Conservation (phyloP, 30 jellyfish, hydroid and myxozoan genomes). For the Pelagia noctiluca region DNA sequence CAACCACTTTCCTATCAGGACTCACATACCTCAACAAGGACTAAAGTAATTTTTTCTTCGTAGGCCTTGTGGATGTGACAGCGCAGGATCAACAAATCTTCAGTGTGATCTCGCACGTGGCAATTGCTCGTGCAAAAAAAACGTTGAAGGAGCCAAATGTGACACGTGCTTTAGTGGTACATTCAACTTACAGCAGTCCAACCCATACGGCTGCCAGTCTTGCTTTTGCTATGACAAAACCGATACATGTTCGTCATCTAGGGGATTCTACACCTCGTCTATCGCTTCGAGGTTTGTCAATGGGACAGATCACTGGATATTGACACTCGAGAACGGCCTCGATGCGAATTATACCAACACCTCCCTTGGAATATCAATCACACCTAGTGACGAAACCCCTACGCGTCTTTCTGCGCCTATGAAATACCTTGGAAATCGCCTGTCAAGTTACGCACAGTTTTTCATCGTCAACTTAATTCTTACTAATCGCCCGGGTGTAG, state of each 20-base stretch:
- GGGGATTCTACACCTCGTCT: constrained; percentile 14
- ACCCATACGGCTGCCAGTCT: constrained; percentile 77
- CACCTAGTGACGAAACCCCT: background rate
- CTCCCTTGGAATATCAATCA: constrained; percentile 25
- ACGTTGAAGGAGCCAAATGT: constrained; percentile 71
- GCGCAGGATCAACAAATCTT: constrained; percentile 64
- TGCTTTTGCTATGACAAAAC: constrained; percentile 87
- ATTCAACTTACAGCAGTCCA: constrained; percentile 35
- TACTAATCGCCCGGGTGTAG: background rate
- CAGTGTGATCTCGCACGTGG: constrained; percentile 80
- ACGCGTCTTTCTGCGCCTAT: constrained; percentile 39
- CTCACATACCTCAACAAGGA: too few species aligned
- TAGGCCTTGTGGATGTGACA: constrained; percentile 84
- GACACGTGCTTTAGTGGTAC: constrained; percentile 50
- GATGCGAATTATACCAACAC: constrained; percentile 37
- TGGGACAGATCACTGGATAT: constrained; percentile 43
- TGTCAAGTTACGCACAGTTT: constrained; percentile 58
- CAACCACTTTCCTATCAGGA: too few species aligned
- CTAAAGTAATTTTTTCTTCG: background rate
- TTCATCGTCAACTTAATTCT: constrained; percentile 15
- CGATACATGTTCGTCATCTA: constrained; percentile 57
- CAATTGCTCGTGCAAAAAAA: constrained; percentile 75
- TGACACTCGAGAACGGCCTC: constrained; percentile 1
- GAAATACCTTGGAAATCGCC: constrained; percentile 63
- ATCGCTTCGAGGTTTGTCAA: constrained; percentile 27